A percentile compares a stretch with the other conserved stretches of the same genome.
Conservation (phyloP, 2,888 invertebrate species). For the Autographa gamma region DNA sequence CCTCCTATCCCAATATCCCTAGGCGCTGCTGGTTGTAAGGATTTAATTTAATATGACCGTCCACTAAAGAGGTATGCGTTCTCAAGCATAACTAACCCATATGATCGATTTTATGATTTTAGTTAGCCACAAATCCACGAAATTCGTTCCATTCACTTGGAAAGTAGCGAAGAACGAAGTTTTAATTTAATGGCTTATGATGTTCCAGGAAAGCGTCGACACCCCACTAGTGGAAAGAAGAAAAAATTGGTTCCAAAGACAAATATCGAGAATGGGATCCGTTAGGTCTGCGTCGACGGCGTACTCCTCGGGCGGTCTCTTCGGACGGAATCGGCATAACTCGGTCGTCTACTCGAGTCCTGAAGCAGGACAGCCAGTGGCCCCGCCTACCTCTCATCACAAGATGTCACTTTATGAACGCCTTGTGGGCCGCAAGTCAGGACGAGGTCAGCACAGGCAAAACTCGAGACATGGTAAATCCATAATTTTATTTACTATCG, state of each 20-base stretch:
- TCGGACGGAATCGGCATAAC: slow-evolving; percentile 93
- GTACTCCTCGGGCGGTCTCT: slow-evolving; percentile 93
- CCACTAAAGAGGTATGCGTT: too few species aligned
- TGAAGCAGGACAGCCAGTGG: slow-evolving; percentile 87
- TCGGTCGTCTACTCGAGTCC: slow-evolving; percentile 92
- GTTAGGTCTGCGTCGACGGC: slow-evolving; percentile 95
- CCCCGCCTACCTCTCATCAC: slow-evolving; percentile 81
- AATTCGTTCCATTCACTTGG: too few species aligned
- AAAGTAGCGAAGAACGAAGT: too few species aligned
- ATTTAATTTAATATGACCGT: too few species aligned
- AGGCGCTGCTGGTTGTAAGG: too few species aligned
- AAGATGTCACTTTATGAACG: slow-evolving; percentile 96
- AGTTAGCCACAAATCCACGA: too few species aligned
- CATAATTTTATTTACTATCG: neutral
- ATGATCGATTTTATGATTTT: too few species aligned
- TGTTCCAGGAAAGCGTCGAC: slow-evolving; percentile 95
- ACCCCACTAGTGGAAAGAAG: slow-evolving; percentile 95
- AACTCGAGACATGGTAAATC: slow-evolving; percentile 90
- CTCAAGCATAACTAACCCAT: too few species aligned
- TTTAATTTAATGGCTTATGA: neutral
- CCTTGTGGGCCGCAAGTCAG: slow-evolving; percentile 94
- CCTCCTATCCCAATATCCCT: too few species aligned
- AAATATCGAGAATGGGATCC: slow-evolving; percentile 95
- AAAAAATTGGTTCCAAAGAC: slow-evolving; percentile 96
- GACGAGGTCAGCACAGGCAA: slow-evolving; percentile 91